Base-by-base conservation (phyloP, 2,888 invertebrate species). In the Tolmerus cingulatus region DNA sequence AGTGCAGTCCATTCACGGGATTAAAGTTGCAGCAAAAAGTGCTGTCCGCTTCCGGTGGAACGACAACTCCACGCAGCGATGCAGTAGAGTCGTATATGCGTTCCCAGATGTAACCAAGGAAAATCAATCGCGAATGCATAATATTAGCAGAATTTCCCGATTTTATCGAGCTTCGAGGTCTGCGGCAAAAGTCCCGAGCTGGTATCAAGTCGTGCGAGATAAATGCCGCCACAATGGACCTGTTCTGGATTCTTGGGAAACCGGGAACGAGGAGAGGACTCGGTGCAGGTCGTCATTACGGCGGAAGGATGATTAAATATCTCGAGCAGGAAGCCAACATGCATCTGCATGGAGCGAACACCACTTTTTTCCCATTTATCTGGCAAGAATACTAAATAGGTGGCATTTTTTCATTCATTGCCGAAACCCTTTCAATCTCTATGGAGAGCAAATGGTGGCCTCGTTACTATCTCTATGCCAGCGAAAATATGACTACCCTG, bases 281-380 rank as follows among this genome's bases (percentile, higher is more conserved):
- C 9, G 57, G 23, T 57, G 66, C 66, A 66, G 66, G 66, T 66
- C 27, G 82, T 57, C 82, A 57, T 57, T 82, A 82, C 23, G 81
- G 37, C 82, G 82, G 82, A 82, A 82, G 82, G 82, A 57, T 57
- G 82, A 51, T 82, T 82, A 82, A 82, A 82, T 82, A 82, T 82
- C 82, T 57, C 57, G n/a, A 57, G 82, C 40, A 82, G 82, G 82
- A 82, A 82, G 66, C 19, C 34, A 7, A 57, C 82, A 82, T 82
- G 82, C 82, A 57, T 57, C 82, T 55, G 82, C 82, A 82, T 57
- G 82, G 27, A 34, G 34, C 19, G 82, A 57, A 82, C 82, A 82
- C 57, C 82, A 51, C 57, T 57, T 82, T 51, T 23, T 82, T 82
- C 57, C 57, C 82, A 82, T 82, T 82, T 82, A 37, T 27, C 66